Evolutionary conservation across 2,113 vertebrate species (phyloP), one percentile per base, ranked within the genome.

Genomic region (Corythornis vintsioides): DNA sequence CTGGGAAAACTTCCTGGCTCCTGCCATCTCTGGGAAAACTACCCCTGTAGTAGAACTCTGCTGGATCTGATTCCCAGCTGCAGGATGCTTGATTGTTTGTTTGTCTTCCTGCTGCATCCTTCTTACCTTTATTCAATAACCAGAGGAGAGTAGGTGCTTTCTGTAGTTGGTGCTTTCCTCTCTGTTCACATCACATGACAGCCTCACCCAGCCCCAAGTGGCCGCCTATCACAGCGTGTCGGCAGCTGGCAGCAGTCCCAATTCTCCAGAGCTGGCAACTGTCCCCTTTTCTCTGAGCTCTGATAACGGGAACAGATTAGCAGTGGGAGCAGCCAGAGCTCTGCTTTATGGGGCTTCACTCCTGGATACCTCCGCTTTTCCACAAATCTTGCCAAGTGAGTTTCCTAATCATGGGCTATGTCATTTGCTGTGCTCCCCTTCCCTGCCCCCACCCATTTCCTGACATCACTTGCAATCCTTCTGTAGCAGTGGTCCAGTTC

Each of bases 381-480:
- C 97, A 96, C 61, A 71, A 14, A 63, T 88, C 92, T 94, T 86
- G 97, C 98, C 97, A 97, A 97, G 96, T 79, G 95, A 90, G 94
- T 97, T 98, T 98, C 97, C 97, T 97, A 96, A 74, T 91, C 31
- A 15, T 81, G 78, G 93, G 96, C 97, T 95, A 11, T 95, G 96
- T 96, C 94, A 86, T 92, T 97, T 83, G 95, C 96, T 92, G 3
- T 90, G 92, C 84, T 92, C 95, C 96, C 95, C 83, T 83, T 82
- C 86, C 96, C 95, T 96, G 88, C 94, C 93, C 93, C 96, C 96
- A 96, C 96, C 97, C 94, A 42, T 96, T 97, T 98, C 97, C 98
- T 97, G 96, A 87, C 96, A 96, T 97, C 96, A 88, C 96, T 94
- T 85, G 16, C 77, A 96, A 95, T 95, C 94, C 82, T 87, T 87